A percentile compares a stretch with the other conserved stretches of the same genome.
Evolutionary conservation across 2,113 vertebrate species (phyloP).

Genomic region (Acanthisitta chloris): DNA sequence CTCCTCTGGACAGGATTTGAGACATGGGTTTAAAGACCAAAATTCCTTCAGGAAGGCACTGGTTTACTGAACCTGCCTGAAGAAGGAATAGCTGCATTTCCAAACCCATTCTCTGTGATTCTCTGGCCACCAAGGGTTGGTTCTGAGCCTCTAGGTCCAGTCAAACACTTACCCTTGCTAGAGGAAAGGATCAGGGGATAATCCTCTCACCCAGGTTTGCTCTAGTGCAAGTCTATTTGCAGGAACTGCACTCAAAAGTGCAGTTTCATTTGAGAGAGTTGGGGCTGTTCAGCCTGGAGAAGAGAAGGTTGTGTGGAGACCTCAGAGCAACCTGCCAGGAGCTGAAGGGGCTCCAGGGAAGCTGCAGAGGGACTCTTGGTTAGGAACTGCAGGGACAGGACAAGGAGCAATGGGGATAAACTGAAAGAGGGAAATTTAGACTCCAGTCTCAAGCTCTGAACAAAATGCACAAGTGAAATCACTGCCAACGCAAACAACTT

Average conservation of each 20-base stretch:
- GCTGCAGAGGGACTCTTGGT: too few relatives aligned
- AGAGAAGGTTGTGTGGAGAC: too few relatives aligned
- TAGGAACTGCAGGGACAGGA: too few relatives aligned
- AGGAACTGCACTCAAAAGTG: too few relatives aligned
- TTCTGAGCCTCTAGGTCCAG: neutral
- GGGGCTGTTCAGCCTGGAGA: too few relatives aligned
- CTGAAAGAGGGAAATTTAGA: too few relatives aligned
- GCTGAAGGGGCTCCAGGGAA: too few relatives aligned
- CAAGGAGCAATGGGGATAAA: too few relatives aligned
- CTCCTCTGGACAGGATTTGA: neutral
- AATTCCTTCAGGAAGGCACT: neutral
- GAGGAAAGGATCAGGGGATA: neutral
- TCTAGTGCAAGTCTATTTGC: neutral
- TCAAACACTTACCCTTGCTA: neutral
- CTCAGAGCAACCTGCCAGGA: too few relatives aligned
- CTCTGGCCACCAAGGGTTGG: neutral
- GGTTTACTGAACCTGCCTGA: neutral
- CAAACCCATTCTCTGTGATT: neutral
- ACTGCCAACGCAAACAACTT: neutral
- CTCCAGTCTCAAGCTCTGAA: neutral
- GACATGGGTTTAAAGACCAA: neutral
- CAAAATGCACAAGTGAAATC: neutral
- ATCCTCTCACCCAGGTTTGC: neutral
- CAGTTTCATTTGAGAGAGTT: too few relatives aligned
- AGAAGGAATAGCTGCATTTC: neutral